Evolutionary conservation across 2,888 invertebrate species (phyloP).

Genomic region (Clanis bilineata): DNA sequence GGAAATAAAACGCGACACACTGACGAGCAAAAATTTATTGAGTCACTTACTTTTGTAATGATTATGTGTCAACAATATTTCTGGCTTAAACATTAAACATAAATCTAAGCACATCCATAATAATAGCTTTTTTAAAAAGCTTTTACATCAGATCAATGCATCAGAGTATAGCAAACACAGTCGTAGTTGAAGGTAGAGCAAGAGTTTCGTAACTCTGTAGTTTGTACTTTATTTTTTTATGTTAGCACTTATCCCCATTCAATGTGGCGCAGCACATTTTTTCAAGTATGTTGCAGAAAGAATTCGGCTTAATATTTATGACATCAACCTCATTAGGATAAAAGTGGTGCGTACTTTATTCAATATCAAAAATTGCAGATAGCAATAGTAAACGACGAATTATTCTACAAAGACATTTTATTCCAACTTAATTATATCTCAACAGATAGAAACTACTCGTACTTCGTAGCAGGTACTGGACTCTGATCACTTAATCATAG

Average conservation of each 20-base stretch:
- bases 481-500: slow-evolving; percentile 28
- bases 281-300: no score
- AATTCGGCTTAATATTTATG: no score
- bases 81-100: slow-evolving; percentile 45
- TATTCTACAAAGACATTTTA: neutral
- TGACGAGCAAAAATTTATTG: slow-evolving; percentile 20
- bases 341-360: no score
- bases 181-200: neutral
- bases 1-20: neutral
- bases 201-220: neutral
- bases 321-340: no score
- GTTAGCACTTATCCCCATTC: no score
- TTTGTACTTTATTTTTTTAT: no score
- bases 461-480: slow-evolving; percentile 35
- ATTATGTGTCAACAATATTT: slow-evolving; percentile 29
- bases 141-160: no score
- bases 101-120: slow-evolving; percentile 8
- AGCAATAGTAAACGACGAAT: neutral
- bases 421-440: neutral
- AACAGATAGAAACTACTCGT: no score
- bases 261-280: no score
- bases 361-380: neutral
- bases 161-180: neutral
- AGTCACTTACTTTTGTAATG: slow-evolving; percentile 27
- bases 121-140: no score